phyloP scores from a whole-genome alignment of 2,113 vertebrate genomes.

The Perognathus longimembris region DNA sequence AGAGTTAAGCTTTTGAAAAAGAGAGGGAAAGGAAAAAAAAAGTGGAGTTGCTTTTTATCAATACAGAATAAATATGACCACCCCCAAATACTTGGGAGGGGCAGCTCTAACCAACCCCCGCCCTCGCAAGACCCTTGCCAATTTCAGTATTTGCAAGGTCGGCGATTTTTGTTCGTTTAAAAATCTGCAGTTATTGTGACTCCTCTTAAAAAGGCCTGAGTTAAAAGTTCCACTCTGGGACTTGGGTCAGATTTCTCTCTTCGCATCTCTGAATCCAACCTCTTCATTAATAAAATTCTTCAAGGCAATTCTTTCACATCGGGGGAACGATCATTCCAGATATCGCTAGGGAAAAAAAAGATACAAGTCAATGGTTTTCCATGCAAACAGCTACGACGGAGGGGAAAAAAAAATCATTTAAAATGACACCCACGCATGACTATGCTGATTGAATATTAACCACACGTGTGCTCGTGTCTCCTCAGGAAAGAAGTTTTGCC shows the following conservation, averaged over 20 bases:
- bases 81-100: slow-evolving; percentile 89
- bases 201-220: slow-evolving; percentile 98
- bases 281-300: slow-evolving; percentile 91
- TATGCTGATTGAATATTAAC: neutral
- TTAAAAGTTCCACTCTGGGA: slow-evolving; percentile 95
- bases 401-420: neutral
- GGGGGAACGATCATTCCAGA: slow-evolving; percentile 98
- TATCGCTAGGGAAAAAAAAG: slow-evolving; percentile 91
- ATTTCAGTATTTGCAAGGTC: slow-evolving; percentile 88
- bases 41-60: slow-evolving; percentile 86
- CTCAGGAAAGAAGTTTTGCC: slow-evolving; percentile 48
- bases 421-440: neutral
- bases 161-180: slow-evolving; percentile 87
- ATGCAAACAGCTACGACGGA: slow-evolving; percentile 50
- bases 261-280: slow-evolving; percentile 88
- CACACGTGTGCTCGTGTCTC: slow-evolving; percentile 37
- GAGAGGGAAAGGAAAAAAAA: slow-evolving; percentile 75
- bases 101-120: slow-evolving; percentile 89
- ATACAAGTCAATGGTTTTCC: slow-evolving; percentile 70
- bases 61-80: slow-evolving; percentile 93
- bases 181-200: slow-evolving; percentile 92
- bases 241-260: slow-evolving; percentile 92
- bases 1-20: slow-evolving; percentile 87
- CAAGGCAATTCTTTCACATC: slow-evolving; percentile 97
- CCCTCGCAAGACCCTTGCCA: slow-evolving; percentile 82